Evolutionary conservation across 2,888 invertebrate species (phyloP).

Genomic region (Nebria salina): DNA sequence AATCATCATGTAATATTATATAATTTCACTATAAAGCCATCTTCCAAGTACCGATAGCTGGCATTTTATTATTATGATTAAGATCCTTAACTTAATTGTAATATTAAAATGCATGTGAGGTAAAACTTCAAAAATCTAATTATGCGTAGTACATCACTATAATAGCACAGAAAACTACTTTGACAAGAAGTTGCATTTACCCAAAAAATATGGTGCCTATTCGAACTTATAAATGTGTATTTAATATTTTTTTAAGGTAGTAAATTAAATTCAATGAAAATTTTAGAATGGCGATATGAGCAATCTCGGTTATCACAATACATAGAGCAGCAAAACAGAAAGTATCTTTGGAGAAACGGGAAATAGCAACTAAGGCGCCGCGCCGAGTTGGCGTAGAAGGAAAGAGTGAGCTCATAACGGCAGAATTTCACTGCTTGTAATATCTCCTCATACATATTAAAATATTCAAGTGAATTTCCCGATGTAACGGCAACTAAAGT

Average conservation of each 20-base stretch:
- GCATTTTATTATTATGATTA: too few species aligned
- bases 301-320: neutral
- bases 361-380: neutral
- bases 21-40: too few species aligned
- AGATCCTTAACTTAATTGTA: too few species aligned
- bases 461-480: constrained; percentile 46
- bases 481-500: constrained; percentile 44
- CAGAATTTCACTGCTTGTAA: constrained; percentile 40
- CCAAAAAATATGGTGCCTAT: too few species aligned
- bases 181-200: too few species aligned
- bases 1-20: too few species aligned
- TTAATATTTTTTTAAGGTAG: neutral
- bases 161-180: too few species aligned
- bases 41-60: too few species aligned
- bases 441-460: constrained; percentile 45
- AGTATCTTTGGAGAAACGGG: neutral
- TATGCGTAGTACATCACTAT: too few species aligned
- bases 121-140: too few species aligned
- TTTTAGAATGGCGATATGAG: neutral
- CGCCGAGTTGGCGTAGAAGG: neutral
- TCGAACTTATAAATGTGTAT: neutral
- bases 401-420: constrained; percentile 32
- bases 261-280: neutral
- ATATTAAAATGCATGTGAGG: too few species aligned
- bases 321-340: neutral